Base-by-base conservation (phyloP, 2,113 vertebrate genomes). In the Osmerus mordax region DNA sequence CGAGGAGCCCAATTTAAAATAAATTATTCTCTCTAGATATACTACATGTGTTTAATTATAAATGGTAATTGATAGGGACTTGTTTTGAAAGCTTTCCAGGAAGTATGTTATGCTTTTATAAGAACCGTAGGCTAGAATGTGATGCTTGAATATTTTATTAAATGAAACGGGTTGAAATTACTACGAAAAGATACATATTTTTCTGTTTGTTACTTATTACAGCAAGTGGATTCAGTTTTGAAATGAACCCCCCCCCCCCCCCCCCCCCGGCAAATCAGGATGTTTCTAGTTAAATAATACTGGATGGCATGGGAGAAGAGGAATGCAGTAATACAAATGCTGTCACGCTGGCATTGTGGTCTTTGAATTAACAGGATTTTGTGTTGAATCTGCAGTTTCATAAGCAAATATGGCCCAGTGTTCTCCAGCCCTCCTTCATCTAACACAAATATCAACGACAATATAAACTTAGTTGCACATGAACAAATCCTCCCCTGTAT, bases 61-160 rank as follows among this genome's bases (percentile, higher is more conserved):
- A 78, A 71, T 60, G 56, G 60, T 70, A 76, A 78, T 79, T 78
- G 69, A 79, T 72, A 72, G 66, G 72, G 62, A 36, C 29, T 67
- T 61, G 29, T 69, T 16, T 58, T 47, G 6, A 55, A 60, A 65
- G 60, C 18, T 56, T 53, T 75, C 54, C 15, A 60, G 25, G 60
- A 78, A 21, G 36, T 21, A 12, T 19, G 28, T 78, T 67, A 51
- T 63, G 19, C 25, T 62, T 70, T 53, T 78, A 78, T 65, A 29
- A 14, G 19, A 52, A 70, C 21, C 23, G 28, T 21, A 70, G n/a
- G 67, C 56, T 23, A 13, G 2, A n/a, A 47, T 63, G 14, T 52
- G 63, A 36, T 51, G 67, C 18, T 53, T 65, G 62, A 70, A 72
- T 61, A 63, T 69, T 72, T 69, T 23, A 36, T 51, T 3, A 53